Evolutionary conservation across 2,113 vertebrate genomes (phyloP).

Genomic region (Urocolius indicus): DNA sequence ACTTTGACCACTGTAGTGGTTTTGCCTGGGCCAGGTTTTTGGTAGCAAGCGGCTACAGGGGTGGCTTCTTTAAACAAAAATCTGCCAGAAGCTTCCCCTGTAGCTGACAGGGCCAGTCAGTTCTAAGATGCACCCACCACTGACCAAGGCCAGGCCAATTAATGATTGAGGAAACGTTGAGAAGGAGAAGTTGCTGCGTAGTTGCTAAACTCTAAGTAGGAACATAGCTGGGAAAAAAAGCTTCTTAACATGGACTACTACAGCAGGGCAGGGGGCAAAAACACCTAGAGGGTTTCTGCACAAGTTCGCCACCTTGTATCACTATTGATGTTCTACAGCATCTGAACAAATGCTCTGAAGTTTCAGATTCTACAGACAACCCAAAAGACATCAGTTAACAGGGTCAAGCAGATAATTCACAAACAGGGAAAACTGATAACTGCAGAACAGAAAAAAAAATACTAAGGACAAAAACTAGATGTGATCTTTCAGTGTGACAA

Average conservation of each 20-base stretch:
- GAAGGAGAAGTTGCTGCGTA: too few relatives aligned
- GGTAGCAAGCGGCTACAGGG: too few relatives aligned
- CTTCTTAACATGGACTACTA: not conserved
- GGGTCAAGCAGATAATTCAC: not conserved
- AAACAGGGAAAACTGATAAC: not conserved
- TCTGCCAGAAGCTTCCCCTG: too few relatives aligned
- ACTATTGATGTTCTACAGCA: not conserved
- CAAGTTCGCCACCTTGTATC: not conserved
- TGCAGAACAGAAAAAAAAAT: not conserved
- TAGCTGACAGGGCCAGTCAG: too few relatives aligned
- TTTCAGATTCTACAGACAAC: not conserved
- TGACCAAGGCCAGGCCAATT: too few relatives aligned
- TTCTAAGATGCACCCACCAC: too few relatives aligned
- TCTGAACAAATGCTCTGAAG: not conserved
- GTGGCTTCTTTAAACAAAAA: too few relatives aligned
- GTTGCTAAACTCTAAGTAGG: not conserved
- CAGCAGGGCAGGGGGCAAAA: not conserved
- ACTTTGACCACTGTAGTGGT: not conserved
- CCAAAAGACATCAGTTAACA: not conserved
- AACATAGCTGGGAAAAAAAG: not conserved
- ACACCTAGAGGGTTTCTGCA: not conserved
- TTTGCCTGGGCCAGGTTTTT: too few relatives aligned
- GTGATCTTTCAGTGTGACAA: not conserved
- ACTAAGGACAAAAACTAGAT: not conserved
- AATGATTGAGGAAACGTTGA: too few relatives aligned